Evolutionary conservation across 2,888 invertebrate genomes (phyloP).

Genomic region (Gryllus longicercus): DNA sequence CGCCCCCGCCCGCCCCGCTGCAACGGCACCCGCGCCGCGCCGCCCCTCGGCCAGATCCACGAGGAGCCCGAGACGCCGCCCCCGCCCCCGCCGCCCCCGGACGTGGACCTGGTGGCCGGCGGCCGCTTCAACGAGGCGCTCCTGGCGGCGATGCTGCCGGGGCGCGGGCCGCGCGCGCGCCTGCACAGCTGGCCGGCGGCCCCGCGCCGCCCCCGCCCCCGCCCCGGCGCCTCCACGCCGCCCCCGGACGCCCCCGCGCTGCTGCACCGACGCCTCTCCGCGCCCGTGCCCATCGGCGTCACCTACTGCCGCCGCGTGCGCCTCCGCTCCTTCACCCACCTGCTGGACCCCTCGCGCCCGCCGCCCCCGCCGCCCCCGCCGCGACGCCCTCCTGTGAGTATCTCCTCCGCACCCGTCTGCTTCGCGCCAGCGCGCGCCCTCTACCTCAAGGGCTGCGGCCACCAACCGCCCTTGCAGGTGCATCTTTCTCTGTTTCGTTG

Average conservation of each 20-base stretch:
- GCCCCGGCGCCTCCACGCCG: neutral
- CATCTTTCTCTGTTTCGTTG: too few species aligned
- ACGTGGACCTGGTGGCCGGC: neutral
- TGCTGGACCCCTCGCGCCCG: conserved; percentile 29
- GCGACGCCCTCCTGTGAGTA: neutral
- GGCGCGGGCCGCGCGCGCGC: neutral
- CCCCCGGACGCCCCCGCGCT: neutral
- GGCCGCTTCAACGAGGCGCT: conserved; percentile 20
- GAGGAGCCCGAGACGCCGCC: neutral
- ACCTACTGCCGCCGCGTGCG: conserved; percentile 38
- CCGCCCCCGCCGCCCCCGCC: neutral
- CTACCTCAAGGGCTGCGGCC: too few species aligned
- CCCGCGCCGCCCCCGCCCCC: neutral
- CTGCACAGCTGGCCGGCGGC: conserved; percentile 23
- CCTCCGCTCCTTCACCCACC: conserved; percentile 39
- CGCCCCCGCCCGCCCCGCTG: neutral
- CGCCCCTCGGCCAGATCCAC: neutral
- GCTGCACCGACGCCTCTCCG: conserved; percentile 24
- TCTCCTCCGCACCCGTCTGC: too few species aligned
- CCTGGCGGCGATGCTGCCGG: conserved; percentile 19
- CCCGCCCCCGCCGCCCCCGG: neutral
- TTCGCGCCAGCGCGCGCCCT: too few species aligned
- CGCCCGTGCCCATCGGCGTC: conserved; percentile 31
- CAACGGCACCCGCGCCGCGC: neutral
- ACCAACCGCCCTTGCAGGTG: too few species aligned